Evolutionary conservation across 2,113 vertebrate species (phyloP), one percentile per base, ranked within the genome.

Genomic region (Grammomys dolichurus): DNA sequence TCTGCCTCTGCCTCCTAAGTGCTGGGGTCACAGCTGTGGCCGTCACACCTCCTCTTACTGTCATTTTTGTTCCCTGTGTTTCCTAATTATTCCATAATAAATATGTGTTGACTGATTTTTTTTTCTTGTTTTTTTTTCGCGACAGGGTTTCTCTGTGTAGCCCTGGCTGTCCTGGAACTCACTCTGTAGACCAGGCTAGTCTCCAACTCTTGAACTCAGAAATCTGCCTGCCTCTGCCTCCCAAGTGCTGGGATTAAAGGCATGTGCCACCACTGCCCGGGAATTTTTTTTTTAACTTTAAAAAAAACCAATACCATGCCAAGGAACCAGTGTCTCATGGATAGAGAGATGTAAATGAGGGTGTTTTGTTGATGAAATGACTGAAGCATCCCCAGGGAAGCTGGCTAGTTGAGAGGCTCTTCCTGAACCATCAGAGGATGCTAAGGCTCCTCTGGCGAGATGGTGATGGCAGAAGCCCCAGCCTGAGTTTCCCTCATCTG

Each of bases 311-410:
- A 31, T 78, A 17, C 31, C 63, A 36, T 92, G 56, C 36, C n/a
- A 48, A 85, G 11, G 16, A 77, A 51, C 82, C 51, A 48, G 67
- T 91, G 63, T 60, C n/a, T 96, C 63, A 33, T n/a, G 36, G 11
- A 22, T 72, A n/a, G 92, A 72, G 58, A 88, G 43, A 91, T n/a
- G 0, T 65, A 82, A 90, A 40, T 76, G 56, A 91, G 63, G 36
- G 51, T 91, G 94, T 89, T 95, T 89, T 56, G 22, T 58, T 56
- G 73, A 51, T 75, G 84, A 91, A 95, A 36, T 89, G 48, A 63
- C 33, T 58, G 48, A 43, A 80, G 88, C 70, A 67, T 5, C 13
- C 56, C n/a, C 40, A 22, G 82, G 51, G 40, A 40, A 46, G 36
- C 90, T 31, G 67, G 40, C 36, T 10, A 26, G 72, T 54, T 80